Evolutionary conservation across 2,797 vertebrate species (phyloP), one percentile per base, ranked within the genome.

Genomic region (Fratercula arctica): DNA sequence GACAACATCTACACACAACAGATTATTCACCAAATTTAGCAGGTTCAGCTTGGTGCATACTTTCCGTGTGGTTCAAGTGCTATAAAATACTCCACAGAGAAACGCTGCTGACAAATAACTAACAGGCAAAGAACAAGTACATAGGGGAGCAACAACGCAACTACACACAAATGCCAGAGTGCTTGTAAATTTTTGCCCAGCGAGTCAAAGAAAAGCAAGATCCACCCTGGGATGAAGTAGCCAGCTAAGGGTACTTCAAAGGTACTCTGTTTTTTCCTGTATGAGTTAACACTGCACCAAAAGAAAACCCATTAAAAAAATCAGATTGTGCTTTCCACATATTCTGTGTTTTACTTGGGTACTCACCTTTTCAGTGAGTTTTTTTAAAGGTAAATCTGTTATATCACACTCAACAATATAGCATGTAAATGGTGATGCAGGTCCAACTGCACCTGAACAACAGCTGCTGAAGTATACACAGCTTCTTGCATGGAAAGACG

Each of bases 21-120:
- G 70, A 92, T 88, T 81, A 95, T 82, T 95, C 77, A 94, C 64
- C 77, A 89, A 45, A 85, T 89, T 73, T 67, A 95, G 88, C 11
- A 24, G 17, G 70, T 90, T 90, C 76, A 87, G 43, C 84, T 54
- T 66, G 33, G 64, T 90, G 56, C 90, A 82, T 86, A 92, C 19
- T 91, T 95, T 91, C 90, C 9, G 0, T 43, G 51, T 67, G 41
- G 77, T 59, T 96, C 63, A 90, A 95, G 53, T 25, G 67, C 73
- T 90, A 51, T 41, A 90, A 93, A 95, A 89, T 51, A 63, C 35
- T 85, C 63, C 56, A 46, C 7, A 45, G 77, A 82, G 77, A 84
- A 96, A 92, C 2, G 2, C 21, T 64, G 66, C 80, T 90, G 67
- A 95, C 51, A 74, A 95, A 77, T 51, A 88, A 66, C 48, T 79